phyloP scores from a whole-genome alignment of 2,797 vertebrate species.

The Typhlichthys eigenmanni region DNA sequence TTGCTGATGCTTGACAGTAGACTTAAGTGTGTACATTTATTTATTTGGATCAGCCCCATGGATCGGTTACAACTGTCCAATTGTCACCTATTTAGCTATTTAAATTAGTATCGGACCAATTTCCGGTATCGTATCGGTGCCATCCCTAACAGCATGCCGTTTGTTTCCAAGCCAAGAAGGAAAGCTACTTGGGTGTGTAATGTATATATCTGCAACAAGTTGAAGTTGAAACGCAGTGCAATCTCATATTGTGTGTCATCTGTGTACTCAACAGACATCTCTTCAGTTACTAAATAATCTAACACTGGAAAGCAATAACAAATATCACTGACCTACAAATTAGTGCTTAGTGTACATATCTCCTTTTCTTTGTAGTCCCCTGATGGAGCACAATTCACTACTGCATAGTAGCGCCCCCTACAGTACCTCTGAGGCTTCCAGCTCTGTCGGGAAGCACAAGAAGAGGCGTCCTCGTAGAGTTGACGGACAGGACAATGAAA shows the following conservation, averaged over 20 bases:
- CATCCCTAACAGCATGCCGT: slow-evolving; percentile 4
- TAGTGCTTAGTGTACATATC: too few species aligned
- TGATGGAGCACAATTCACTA: slow-evolving; percentile 29
- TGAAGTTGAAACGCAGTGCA: neutral
- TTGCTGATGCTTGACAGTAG: too few species aligned
- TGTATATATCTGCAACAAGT: neutral
- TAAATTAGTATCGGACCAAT: too few species aligned
- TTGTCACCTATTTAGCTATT: too few species aligned
- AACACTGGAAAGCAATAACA: too few species aligned
- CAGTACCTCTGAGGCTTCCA: slow-evolving; percentile 58
- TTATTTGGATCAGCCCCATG: too few species aligned
- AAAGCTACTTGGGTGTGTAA: neutral
- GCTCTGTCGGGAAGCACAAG: slow-evolving; percentile 60
- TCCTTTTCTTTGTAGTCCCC: slow-evolving; percentile 36
- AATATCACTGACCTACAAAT: neutral
- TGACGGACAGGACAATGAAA: slow-evolving; percentile 80
- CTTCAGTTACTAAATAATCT: too few species aligned
- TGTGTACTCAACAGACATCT: too few species aligned
- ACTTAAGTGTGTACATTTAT: too few species aligned
- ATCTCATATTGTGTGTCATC: neutral
- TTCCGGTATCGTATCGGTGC: too few species aligned
- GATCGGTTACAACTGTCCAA: too few species aligned
- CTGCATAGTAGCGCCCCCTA: slow-evolving; percentile 38
- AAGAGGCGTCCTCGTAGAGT: slow-evolving; percentile 70
- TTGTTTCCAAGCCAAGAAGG: neutral